phyloP scores from a whole-genome alignment of 2,888 invertebrate genomes.

The Ceramica pisi region DNA sequence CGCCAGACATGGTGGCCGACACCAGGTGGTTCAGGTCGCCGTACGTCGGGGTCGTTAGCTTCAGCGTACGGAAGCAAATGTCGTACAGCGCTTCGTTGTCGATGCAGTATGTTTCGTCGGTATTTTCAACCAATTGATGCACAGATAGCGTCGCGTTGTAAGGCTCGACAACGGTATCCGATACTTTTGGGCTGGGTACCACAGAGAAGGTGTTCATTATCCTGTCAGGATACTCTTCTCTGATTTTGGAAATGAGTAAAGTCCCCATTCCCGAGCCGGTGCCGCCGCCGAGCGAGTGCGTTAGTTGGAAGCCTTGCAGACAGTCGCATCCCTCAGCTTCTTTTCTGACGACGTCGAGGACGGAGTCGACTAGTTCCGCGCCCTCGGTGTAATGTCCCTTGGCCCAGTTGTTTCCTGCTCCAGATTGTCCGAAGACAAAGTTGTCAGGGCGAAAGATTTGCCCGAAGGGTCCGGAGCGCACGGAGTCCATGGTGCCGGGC shows the following conservation, averaged over 20 bases:
- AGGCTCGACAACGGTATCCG: constrained; percentile 92
- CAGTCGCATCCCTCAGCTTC: constrained; percentile 93
- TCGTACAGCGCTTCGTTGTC: constrained; percentile 95
- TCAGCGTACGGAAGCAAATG: constrained; percentile 94
- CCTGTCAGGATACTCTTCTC: constrained; percentile 94
- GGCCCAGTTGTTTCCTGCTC: constrained; percentile 91
- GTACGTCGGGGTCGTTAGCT: constrained; percentile 94
- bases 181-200: constrained; percentile 94
- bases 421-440: constrained; percentile 92
- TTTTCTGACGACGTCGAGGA: constrained; percentile 90
- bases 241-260: constrained; percentile 92
- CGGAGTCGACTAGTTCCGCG: constrained; percentile 91
- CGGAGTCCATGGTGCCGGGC: constrained; percentile 92
- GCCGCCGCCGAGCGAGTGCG: constrained; percentile 94
- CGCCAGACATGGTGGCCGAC: constrained; percentile 86
- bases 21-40: constrained; percentile 93
- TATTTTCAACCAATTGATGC: constrained; percentile 93
- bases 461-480: constrained; percentile 93
- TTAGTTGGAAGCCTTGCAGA: constrained; percentile 91
- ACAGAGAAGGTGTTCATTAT: constrained; percentile 94
- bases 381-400: constrained; percentile 94
- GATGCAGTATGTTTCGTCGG: constrained; percentile 92
- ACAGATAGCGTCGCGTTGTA: constrained; percentile 93
- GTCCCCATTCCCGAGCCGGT: constrained; percentile 95
- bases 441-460: constrained; percentile 94